Percentiles rank a stretch among this genome's conserved stretches.
Conservation (phyloP, 2,797 vertebrate genomes). For the Brachymystax lenok region DNA sequence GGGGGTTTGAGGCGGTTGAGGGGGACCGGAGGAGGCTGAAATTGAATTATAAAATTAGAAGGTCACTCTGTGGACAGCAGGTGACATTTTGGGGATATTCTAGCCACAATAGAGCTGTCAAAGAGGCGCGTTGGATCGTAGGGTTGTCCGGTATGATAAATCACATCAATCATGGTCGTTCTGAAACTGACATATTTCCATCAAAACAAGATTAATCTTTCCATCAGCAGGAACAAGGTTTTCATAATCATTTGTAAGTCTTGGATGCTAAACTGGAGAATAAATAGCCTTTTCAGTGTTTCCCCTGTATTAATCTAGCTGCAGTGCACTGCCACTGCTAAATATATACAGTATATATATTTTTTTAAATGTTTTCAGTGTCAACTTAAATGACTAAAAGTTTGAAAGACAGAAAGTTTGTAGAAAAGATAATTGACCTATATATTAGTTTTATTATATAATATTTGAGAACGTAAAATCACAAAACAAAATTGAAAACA, state of each 20-base stretch:
- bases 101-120: conserved; percentile 77
- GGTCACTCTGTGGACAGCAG: conserved; percentile 82
- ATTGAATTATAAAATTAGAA: conserved; percentile 80
- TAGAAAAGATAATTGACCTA: too few relatives aligned
- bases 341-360: too few relatives aligned
- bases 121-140: conserved; percentile 59
- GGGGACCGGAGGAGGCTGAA: conserved; percentile 46
- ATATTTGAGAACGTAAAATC: too few relatives aligned
- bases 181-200: conserved; percentile 83
- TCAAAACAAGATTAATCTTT: conserved; percentile 95
- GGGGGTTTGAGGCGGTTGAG: conserved; percentile 33
- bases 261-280: conserved; percentile 82
- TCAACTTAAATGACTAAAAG: too few relatives aligned
- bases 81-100: conserved; percentile 84
- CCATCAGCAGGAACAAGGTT: conserved; percentile 77
- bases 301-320: too few relatives aligned
- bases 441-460: too few relatives aligned
- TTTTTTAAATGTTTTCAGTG: too few relatives aligned
- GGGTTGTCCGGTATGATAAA: conserved; percentile 91
- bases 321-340: too few relatives aligned
- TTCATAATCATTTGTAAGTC: conserved; percentile 83
- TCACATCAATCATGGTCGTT: conserved; percentile 83
- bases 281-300: conserved; percentile 57
- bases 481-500: too few relatives aligned
- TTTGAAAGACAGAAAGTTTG: too few relatives aligned